phyloP scores from a whole-genome alignment of 2,888 invertebrate genomes.

The Patella depressa region DNA sequence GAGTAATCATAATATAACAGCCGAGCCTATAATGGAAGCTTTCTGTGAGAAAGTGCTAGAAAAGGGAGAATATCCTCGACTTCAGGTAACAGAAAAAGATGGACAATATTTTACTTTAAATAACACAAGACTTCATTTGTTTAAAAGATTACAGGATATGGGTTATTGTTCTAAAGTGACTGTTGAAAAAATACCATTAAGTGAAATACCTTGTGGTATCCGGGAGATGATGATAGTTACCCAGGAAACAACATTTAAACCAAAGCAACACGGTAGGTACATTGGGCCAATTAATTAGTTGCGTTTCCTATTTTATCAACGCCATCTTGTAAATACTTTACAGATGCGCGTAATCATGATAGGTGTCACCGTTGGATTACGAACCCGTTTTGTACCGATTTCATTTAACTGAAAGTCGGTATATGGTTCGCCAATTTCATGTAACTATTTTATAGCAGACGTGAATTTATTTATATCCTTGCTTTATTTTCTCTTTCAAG shows the following conservation, averaged over 20 bases:
- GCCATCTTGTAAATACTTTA: too few relatives aligned
- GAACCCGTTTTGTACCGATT: too few relatives aligned
- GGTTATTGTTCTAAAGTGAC: constrained; percentile 57
- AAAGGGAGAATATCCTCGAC: constrained; percentile 51
- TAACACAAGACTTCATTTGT: constrained; percentile 62
- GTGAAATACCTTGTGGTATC: constrained; percentile 56
- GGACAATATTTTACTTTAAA: constrained; percentile 68
- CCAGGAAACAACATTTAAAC: background rate
- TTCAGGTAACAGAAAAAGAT: constrained; percentile 66
- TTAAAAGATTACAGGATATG: constrained; percentile 58
- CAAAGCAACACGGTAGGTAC: background rate
- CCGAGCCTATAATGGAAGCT: constrained; percentile 30
- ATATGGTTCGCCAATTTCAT: too few relatives aligned
- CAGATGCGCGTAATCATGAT: too few relatives aligned
- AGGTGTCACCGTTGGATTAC: too few relatives aligned
- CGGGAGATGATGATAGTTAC: constrained; percentile 36
- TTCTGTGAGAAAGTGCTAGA: constrained; percentile 30
- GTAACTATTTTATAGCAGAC: too few relatives aligned
- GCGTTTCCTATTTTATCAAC: too few relatives aligned
- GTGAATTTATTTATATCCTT: too few relatives aligned
- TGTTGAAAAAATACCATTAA: constrained; percentile 63
- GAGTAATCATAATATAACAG: constrained; percentile 8
- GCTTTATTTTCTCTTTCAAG: too few relatives aligned
- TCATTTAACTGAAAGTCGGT: too few relatives aligned
- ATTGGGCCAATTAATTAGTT: too few relatives aligned